Base-by-base conservation (phyloP, 2,113 vertebrate genomes). In the Sander lucioperca region DNA sequence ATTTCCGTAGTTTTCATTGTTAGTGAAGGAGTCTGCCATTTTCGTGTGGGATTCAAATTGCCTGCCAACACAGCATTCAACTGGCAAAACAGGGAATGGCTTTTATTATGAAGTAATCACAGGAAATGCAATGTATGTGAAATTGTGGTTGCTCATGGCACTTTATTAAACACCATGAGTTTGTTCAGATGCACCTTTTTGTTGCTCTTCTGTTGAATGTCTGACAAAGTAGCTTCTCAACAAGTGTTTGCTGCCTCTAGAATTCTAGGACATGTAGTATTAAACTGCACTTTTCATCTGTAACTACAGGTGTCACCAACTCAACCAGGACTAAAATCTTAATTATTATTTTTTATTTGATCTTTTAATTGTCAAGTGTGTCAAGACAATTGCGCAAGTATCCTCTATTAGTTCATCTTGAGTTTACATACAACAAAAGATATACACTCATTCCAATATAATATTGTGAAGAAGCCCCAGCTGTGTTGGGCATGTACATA, bases 21-120 rank as follows among this genome's bases (percentile, higher is more conserved):
- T 66, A 25, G 23, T 11, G 36, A 4, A 21, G 11, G 12, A 43
- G 21, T 43, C 39, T 6, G 12, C 8, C 39, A 39, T 39, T 39
- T 9, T 39, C 2, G 8, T 39, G 39, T 39, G 39, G 39, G 39
- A 39, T 39, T 39, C 15, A 48, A 48, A 5, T 16, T 48, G 5
- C 47, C 15, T 48, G 47, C 14, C 15, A 16, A 48, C 5, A 5
- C 47, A 30, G 2, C 65, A 33, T 33, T 13, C 18, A 63, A n/a
- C 10, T 39, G 61, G 18, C 15, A 19, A 72, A 72, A 27, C 5
- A 58, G 4, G 2, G 23, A 15, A 54, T 61, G 59, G 47, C 27
- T 78, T 53, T 61, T 53, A 53, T 59, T 14, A 48, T 45, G 62
- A 14, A 73, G 57, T 14, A 36, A 56, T 61, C 36, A 43, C 27